Base-by-base conservation (phyloP, 2,888 invertebrate genomes). In the Gastracanthus pulcherrimus region DNA sequence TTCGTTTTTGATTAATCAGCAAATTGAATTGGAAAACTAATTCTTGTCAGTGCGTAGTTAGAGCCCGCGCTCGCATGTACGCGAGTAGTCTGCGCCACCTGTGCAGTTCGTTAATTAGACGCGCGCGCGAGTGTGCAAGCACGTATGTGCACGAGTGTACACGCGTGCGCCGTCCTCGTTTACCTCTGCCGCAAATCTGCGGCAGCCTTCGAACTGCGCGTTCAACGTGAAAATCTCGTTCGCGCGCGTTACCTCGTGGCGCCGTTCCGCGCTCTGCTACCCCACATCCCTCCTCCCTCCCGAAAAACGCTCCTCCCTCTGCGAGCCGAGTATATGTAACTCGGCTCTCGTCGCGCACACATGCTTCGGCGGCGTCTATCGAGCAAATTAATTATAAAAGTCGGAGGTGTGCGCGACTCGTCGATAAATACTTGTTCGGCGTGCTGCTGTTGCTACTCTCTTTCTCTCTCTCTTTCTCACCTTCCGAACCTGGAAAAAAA, bases 351-450 rank as follows among this genome's bases (percentile, higher is more conserved):
- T 19, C 23, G 62, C 11, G 62, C 11, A 23, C 48, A 48, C 34
- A 26, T 31, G n/a, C 38, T 0, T 29, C 7, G 11, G 19, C 7
- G 19, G 3, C n/a, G n/a, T n/a, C n/a, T n/a, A n/a, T n/a, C n/a
- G 19, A 11, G 48, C 77, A 41, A 71, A 78, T 78, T 64, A 78
- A 78, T 78, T 71, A 71, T 71, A 71, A 71, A 71, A 71, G 51
- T 64, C 55, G 4, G 71, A 71, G 51, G 48, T 26, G 29, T 45
- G n/a, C n/a, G 11, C 16, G 55, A 26, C 11, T 23, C 23, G 51
- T 29, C 71, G 31, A 71, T 71, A 78, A 78, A 78, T 78, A 51
- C 55, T 55, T 67, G 51, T 67, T 69, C 66, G 19, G 62, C 62
- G 31, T 31, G 19, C 11, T 9, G 13, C 6, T 34, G 2, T 6